phyloP scores from a whole-genome alignment of 2,797 vertebrate species.

The Hydrocynus forskahlii region DNA sequence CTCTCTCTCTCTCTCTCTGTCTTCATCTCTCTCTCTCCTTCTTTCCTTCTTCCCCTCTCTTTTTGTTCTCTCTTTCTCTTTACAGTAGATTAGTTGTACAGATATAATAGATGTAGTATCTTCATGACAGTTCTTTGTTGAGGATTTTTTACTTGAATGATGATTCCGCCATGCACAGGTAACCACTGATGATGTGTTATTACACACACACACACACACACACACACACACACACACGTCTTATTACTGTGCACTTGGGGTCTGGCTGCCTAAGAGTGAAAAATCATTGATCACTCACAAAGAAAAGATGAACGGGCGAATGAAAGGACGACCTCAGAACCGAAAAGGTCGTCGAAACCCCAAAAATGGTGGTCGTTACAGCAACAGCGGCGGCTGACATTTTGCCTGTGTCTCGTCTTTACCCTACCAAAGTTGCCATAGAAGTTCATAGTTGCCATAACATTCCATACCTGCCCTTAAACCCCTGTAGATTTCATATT shows the following conservation, averaged over 20 bases:
- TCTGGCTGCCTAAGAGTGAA: no score
- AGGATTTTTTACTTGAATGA: not conserved
- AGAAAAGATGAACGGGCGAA: not conserved
- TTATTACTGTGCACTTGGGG: no score
- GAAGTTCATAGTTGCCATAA: slow-evolving; percentile 12
- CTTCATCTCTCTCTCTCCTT: not conserved
- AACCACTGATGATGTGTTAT: no score
- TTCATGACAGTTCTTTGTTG: not conserved
- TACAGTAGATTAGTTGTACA: not conserved
- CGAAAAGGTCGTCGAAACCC: not conserved
- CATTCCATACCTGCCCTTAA: not conserved
- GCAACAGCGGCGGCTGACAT: slow-evolving; percentile 47
- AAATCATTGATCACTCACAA: not conserved
- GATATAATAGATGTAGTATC: not conserved
- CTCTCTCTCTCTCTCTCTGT: not conserved
- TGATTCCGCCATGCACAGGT: not conserved
- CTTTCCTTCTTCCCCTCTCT: no score
- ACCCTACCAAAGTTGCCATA: slow-evolving; percentile 13
- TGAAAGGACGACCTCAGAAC: not conserved
- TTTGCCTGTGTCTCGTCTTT: not conserved
- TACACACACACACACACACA: no score
- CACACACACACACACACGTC: no score
- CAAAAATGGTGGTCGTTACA: slow-evolving; percentile 30
- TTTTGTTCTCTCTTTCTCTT: not conserved
- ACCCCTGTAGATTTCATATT: not conserved